phyloP scores from a whole-genome alignment of 2,797 vertebrate species.

The Poeciliopsis presidionis region DNA sequence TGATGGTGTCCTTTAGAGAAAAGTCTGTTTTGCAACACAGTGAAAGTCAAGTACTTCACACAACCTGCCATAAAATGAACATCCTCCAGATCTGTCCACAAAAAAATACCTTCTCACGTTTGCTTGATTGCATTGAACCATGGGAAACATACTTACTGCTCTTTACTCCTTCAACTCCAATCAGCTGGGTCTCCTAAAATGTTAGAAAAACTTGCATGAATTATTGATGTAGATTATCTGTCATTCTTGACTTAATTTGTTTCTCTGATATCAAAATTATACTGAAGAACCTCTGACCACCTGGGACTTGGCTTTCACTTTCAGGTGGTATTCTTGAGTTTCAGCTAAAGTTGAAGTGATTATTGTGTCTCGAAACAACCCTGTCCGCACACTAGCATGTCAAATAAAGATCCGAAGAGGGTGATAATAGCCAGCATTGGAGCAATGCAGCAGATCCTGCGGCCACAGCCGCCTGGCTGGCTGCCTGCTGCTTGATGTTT shows the following conservation, averaged over 20 bases:
- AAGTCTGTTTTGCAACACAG: not conserved
- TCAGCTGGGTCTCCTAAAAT: constrained; percentile 34
- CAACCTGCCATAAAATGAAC: not conserved
- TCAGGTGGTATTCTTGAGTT: constrained; percentile 67
- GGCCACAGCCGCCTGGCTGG: constrained; percentile 62
- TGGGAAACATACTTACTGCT: constrained; percentile 36
- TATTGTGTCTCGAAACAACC: constrained; percentile 76
- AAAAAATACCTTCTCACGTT: constrained; percentile 69
- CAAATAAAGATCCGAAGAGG: constrained; percentile 74
- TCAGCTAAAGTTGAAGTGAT: constrained; percentile 72
- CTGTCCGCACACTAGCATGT: constrained; percentile 71
- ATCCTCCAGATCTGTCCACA: not conserved
- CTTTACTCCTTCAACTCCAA: constrained; percentile 43
- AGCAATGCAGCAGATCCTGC: constrained; percentile 50
- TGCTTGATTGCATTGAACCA: constrained; percentile 70
- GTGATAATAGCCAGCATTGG: constrained; percentile 75
- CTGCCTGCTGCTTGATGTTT: constrained; percentile 78
- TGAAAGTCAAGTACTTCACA: not conserved
- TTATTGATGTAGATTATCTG: not conserved
- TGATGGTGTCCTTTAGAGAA: not conserved
- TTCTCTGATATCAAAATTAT: constrained; percentile 23
- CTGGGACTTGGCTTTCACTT: constrained; percentile 49
- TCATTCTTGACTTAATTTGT: not conserved
- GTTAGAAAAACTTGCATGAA: not conserved
- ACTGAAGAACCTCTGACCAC: constrained; percentile 57